Base-by-base conservation (phyloP, 1,140 invertebrate genomes). In the Drosophila arawakana region DNA sequence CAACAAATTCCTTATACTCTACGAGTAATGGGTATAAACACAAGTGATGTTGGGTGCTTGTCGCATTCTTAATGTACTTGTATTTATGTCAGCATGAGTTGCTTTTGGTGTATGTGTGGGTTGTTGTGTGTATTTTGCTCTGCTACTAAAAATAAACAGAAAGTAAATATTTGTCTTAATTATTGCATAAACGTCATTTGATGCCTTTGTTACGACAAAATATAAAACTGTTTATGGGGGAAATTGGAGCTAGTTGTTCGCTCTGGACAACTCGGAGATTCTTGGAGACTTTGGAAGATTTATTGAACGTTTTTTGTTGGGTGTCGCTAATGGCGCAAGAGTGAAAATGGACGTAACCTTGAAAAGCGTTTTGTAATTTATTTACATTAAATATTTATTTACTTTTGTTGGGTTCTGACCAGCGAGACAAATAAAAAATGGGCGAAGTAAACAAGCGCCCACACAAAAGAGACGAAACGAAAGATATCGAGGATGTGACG, bases 331-430 rank as follows among this genome's bases (percentile, higher is more conserved):
- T 69, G 65, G 65, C 18, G 62, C 35, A 70, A 43, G 34, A 30
- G 55, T 60, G 55, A 44, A 46, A 50, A 58, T 58, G 55, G 58
- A 44, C 70, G 67, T 73, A 86, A 88, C 83, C 83, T 86, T 86
- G 83, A 88, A 86, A 86, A 88, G 69, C 77, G 72, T 80, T 83
- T 86, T 77, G 69, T 76, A 88, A 88, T 88, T 86, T 81, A 80
- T 86, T 88, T 83, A 39, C 83, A 88, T 86, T 77, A 86, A 86
- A 77, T 83, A 86, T 86, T 82, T 73, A 86, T 55, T 67, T 58
- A 83, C 76, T 73, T 86, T 86, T 82, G 74, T 79, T 71, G 67
- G 69, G 68, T n/a, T 41, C 37, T 61, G 55, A 57, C 69, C 79
- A 81, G 63, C 73, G 62, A 69, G 78, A 78, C 74, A 80, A 73